These are phyloP conservation scores for Meghimatium bilineatum DNA, from an alignment of 2,888 invertebrate species.

Conservation along the genomic window DNA sequence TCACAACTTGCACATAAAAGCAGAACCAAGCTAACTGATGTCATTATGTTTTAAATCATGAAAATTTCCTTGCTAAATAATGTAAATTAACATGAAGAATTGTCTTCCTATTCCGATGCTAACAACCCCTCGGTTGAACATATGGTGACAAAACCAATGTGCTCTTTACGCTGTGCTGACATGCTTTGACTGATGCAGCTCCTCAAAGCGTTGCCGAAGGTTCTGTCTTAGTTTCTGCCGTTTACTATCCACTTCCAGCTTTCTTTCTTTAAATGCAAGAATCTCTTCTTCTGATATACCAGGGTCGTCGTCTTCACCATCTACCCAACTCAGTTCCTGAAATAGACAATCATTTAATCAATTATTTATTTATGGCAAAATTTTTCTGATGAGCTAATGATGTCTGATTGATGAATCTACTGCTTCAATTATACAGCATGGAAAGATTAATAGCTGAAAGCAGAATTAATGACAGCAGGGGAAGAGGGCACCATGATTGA, in stretches of 20 bases:
- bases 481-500: too few relatives aligned
- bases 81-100: not conserved
- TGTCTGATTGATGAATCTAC: too few relatives aligned
- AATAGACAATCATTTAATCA: not conserved
- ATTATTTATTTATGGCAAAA: not conserved
- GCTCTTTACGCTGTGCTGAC: constrained; percentile 25
- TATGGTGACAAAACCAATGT: not conserved
- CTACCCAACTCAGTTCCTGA: constrained; percentile 44
- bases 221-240: constrained; percentile 89
- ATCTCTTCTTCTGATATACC: constrained; percentile 91
- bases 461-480: too few relatives aligned
- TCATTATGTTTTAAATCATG: not conserved
- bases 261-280: constrained; percentile 88
- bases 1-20: not conserved
- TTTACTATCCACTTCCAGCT: constrained; percentile 86
- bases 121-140: not conserved
- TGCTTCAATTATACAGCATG: too few relatives aligned
- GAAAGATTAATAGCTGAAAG: too few relatives aligned
- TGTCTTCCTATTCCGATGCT: not conserved
- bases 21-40: not conserved
- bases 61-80: not conserved
- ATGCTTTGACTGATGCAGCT: constrained; percentile 59
- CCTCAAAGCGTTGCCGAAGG: constrained; percentile 86
- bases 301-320: constrained; percentile 80
- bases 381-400: too few relatives aligned